A percentile compares a stretch with the other conserved stretches of the same genome.
Conservation (phyloP, 1,140 invertebrate genomes). For the Camponotus floridanus region DNA sequence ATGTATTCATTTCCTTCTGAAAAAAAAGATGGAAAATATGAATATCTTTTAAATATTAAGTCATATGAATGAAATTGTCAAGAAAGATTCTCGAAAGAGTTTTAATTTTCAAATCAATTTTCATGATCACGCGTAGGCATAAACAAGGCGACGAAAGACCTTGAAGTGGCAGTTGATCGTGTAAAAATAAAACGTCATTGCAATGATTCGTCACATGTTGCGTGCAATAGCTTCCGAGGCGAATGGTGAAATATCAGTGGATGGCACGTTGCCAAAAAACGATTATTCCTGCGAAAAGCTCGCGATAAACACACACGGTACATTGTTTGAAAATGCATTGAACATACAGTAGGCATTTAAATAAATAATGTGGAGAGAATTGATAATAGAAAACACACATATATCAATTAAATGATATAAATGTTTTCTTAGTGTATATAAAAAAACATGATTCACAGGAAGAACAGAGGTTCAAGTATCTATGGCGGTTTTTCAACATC, state of each 20-base stretch:
- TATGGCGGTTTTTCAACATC: slow-evolving; percentile 9
- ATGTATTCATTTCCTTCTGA: background rate
- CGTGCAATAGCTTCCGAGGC: slow-evolving; percentile 33
- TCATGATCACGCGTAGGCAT: slow-evolving; percentile 2
- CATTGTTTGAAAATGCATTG: slow-evolving; percentile 27
- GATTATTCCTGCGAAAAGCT: background rate
- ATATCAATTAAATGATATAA: background rate
- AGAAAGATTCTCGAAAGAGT: background rate
- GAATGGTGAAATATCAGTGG: background rate
- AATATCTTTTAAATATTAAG: background rate
- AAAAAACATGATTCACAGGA: background rate
- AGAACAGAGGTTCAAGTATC: too few relatives aligned
- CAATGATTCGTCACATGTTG: slow-evolving; percentile 53
- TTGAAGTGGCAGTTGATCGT: background rate
- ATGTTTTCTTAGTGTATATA: background rate
- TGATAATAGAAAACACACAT: background rate
- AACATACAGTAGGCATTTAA: background rate
- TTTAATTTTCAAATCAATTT: slow-evolving; percentile 39
- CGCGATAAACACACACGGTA: background rate
- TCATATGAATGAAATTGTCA: background rate
- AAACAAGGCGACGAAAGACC: background rate
- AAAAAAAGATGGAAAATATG: too few relatives aligned
- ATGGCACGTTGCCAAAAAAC: slow-evolving; percentile 33
- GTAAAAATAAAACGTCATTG: slow-evolving; percentile 54
- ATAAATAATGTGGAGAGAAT: background rate